Percentiles rank a stretch among this genome's conserved stretches.
Conservation (phyloP, 2,797 vertebrate species). For the Aldrovandia affinis region DNA sequence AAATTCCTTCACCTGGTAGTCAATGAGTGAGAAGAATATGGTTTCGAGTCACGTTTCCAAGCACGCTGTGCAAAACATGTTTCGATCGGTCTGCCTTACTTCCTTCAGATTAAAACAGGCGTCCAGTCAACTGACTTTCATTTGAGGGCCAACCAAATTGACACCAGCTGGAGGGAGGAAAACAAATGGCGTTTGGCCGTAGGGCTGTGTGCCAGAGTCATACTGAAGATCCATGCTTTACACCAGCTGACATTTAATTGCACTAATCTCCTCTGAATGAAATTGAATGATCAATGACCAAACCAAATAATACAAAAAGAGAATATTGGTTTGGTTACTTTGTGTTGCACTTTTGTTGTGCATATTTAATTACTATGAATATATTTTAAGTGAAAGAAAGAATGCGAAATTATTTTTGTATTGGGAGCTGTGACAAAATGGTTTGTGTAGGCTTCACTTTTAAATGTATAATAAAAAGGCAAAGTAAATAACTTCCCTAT, state of each 20-base stretch:
- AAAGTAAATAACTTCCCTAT: neutral
- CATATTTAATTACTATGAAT: neutral
- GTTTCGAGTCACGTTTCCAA: conserved; percentile 23
- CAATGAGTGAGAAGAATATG: neutral
- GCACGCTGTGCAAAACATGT: conserved; percentile 32
- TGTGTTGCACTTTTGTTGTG: neutral
- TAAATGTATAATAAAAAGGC: neutral
- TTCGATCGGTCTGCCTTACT: conserved; percentile 37
- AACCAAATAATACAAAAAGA: neutral
- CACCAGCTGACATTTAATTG: conserved; percentile 15
- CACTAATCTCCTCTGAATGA: neutral
- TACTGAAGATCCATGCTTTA: conserved; percentile 13
- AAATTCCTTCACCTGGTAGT: neutral
- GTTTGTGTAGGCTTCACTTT: neutral
- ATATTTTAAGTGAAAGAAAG: neutral
- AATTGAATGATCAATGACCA: neutral
- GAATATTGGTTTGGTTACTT: neutral
- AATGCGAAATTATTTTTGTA: neutral
- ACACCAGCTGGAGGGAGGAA: conserved; percentile 20
- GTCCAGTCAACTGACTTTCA: conserved; percentile 22
- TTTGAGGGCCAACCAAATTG: conserved; percentile 23
- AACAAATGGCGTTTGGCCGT: conserved; percentile 8
- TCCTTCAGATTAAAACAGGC: conserved; percentile 29
- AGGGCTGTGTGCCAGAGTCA: conserved; percentile 14
- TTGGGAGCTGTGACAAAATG: neutral